Conservation (phyloP, 1,140 invertebrate species). For the Hyles euphorbiae region DNA sequence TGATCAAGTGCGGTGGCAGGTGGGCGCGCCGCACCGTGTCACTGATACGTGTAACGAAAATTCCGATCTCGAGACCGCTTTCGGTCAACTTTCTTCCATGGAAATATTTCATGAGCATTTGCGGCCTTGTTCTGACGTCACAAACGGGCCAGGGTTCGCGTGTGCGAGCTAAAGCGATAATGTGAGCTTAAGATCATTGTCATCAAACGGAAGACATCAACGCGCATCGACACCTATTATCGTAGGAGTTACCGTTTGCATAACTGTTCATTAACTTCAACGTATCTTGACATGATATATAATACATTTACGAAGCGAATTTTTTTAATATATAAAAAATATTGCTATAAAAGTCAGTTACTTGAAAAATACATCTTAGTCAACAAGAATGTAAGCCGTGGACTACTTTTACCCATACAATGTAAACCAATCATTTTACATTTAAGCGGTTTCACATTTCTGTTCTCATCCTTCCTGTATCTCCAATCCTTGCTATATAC, state of each 20-base stretch:
- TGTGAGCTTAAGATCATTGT: slow-evolving; percentile 3
- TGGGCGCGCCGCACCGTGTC: slow-evolving; percentile 49
- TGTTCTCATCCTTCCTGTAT: no score
- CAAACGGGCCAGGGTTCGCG: no score
- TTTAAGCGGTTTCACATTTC: not conserved
- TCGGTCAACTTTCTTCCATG: slow-evolving; percentile 65
- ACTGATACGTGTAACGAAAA: slow-evolving; percentile 55
- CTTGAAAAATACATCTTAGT: not conserved
- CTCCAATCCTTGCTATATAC: not conserved
- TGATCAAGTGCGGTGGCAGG: slow-evolving; percentile 62
- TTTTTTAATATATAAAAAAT: no score
- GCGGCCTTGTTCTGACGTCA: no score
- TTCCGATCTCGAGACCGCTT: slow-evolving; percentile 66
- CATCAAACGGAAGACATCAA: slow-evolving; percentile 63
- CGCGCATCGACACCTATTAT: slow-evolving; percentile 37
- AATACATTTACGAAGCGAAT: no score
- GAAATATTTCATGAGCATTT: slow-evolving; percentile 2
- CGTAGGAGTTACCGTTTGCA: no score
- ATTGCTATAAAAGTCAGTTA: no score
- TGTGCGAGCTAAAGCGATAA: no score
- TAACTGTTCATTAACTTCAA: no score
- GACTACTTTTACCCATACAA: no score
- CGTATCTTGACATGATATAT: no score
- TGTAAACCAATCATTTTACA: not conserved
- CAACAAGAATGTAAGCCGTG: not conserved